Conservation (phyloP, 2,797 vertebrate genomes). For the Gastrophryne carolinensis region DNA sequence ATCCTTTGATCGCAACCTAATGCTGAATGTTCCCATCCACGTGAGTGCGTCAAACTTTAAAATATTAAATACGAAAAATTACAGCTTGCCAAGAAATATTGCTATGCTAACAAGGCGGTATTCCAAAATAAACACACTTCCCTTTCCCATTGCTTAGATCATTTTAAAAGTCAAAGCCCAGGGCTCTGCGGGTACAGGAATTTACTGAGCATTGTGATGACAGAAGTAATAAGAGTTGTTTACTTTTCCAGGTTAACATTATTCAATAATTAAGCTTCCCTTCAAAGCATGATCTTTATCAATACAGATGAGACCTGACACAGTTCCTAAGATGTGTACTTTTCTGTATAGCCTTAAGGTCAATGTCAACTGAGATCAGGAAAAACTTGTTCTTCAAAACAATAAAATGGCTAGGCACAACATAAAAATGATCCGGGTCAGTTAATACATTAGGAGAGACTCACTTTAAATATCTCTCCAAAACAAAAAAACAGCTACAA, state of each 20-base stretch:
- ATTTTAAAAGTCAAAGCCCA: neutral
- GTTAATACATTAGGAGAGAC: no score
- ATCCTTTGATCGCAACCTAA: no score
- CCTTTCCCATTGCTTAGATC: neutral
- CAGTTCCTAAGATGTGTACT: constrained; percentile 41
- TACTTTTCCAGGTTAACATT: constrained; percentile 53
- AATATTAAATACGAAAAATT: neutral
- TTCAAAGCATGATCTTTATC: constrained; percentile 54
- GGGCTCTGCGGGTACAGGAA: constrained; percentile 41
- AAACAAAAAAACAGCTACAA: no score
- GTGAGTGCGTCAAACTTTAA: no score
- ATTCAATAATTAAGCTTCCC: constrained; percentile 53
- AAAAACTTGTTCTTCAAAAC: neutral
- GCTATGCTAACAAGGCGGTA: neutral
- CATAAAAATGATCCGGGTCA: no score
- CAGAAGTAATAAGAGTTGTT: constrained; percentile 58
- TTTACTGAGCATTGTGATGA: constrained; percentile 48
- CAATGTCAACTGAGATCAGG: constrained; percentile 55
- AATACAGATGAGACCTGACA: constrained; percentile 53
- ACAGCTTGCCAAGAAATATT: neutral
- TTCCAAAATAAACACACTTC: neutral
- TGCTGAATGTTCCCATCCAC: no score
- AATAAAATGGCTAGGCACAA: no score
- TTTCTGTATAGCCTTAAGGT: constrained; percentile 51
- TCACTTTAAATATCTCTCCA: no score